These are phyloP conservation scores for Peromyscus maniculatus DNA, from an alignment of 2,113 vertebrate species.

Conservation along the genomic window DNA sequence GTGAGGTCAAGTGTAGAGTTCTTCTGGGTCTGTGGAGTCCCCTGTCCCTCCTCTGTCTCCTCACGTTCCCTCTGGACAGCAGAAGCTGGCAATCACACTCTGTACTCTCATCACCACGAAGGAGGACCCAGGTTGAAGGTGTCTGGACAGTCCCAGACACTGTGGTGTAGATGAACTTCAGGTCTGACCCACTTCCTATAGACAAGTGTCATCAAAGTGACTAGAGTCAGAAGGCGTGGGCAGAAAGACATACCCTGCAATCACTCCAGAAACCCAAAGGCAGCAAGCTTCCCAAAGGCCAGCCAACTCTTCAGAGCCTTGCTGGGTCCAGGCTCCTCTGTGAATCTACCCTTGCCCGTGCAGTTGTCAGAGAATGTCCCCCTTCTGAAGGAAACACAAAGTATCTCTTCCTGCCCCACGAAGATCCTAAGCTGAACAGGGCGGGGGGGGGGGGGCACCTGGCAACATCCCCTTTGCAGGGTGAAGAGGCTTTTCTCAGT, in stretches of 20 bases:
- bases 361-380: background rate
- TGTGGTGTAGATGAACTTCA: background rate
- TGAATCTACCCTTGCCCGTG: background rate
- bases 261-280: conserved; percentile 32
- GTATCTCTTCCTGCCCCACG: background rate
- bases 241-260: background rate
- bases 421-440: background rate
- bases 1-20: background rate
- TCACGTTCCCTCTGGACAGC: background rate
- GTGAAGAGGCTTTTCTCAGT: background rate
- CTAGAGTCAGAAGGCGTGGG: background rate
- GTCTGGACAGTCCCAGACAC: background rate
- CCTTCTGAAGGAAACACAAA: background rate
- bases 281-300: background rate
- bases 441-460: background rate
- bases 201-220: conserved; percentile 40
- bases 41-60: conserved; percentile 11
- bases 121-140: background rate
- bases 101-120: background rate
- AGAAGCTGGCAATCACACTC: background rate
- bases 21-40: background rate
- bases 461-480: background rate
- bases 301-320: background rate
- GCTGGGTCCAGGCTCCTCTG: background rate
- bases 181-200: conserved; percentile 39